A percentile compares a stretch with the other conserved stretches of the same genome.
phyloP scores from a whole-genome alignment of 2,113 vertebrate genomes.

The Pipa parva region DNA sequence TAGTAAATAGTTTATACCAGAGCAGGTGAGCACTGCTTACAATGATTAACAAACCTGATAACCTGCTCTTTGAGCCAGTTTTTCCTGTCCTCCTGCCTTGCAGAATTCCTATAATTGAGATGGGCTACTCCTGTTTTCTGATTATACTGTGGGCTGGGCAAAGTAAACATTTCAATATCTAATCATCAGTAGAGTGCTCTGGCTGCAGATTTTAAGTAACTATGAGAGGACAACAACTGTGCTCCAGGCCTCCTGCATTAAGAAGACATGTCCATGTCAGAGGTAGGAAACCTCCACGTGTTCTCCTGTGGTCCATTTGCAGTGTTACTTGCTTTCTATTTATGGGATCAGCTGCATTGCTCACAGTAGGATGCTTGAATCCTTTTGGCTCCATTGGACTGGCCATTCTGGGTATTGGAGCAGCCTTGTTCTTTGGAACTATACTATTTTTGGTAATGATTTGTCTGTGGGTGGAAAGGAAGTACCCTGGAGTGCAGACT shows the following conservation, averaged over 20 bases:
- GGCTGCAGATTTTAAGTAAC: background rate
- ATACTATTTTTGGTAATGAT: conserved; percentile 31
- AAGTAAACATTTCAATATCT: conserved; percentile 17
- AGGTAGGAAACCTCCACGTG: conserved; percentile 23
- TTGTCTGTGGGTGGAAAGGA: conserved; percentile 25
- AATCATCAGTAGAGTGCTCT: conserved; percentile 3
- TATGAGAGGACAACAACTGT: conserved; percentile 11
- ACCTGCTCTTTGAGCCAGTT: conserved; percentile 11
- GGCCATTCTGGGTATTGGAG: conserved; percentile 25
- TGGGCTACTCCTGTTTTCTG: conserved; percentile 1
- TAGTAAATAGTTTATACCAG: conserved; percentile 12
- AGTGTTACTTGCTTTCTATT: conserved; percentile 21
- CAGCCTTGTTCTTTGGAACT: conserved; percentile 21
- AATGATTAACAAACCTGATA: background rate
- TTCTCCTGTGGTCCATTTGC: conserved; percentile 24
- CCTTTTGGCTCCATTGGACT: conserved; percentile 33
- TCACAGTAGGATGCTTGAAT: conserved; percentile 31
- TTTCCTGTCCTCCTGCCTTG: conserved; percentile 18
- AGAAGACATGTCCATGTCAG: conserved; percentile 12
- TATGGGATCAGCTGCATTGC: conserved; percentile 12
- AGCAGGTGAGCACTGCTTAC: conserved; percentile 1
- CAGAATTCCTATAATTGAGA: conserved; percentile 8
- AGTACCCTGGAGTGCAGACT: conserved; percentile 29
- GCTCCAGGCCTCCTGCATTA: background rate
- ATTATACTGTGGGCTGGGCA: conserved; percentile 9